These are phyloP conservation scores for Nannoperca australis DNA, from an alignment of 2,797 vertebrate species.

Conservation along the genomic window DNA sequence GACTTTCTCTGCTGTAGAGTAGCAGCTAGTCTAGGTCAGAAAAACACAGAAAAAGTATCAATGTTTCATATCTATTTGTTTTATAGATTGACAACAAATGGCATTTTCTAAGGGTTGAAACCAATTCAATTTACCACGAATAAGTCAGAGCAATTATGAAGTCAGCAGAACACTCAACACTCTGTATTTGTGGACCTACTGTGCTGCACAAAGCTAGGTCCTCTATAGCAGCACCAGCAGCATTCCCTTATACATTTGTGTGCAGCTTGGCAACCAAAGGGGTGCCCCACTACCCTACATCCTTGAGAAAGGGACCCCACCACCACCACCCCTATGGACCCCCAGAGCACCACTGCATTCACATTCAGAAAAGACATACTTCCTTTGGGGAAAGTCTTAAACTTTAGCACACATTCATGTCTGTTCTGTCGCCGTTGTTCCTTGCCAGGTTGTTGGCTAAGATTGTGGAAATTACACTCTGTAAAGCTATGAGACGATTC, in stretches of 20 bases:
- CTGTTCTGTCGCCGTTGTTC: slow-evolving; percentile 14
- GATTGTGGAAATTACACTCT: slow-evolving; percentile 43
- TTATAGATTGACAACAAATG: background rate
- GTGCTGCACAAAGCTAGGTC: slow-evolving; percentile 25
- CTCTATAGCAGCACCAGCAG: slow-evolving; percentile 63
- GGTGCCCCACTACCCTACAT: slow-evolving; percentile 84
- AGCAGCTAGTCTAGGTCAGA: background rate
- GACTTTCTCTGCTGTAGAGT: background rate
- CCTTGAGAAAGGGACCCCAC: slow-evolving; percentile 61
- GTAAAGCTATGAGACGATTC: slow-evolving; percentile 16
- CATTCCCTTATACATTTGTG: slow-evolving; percentile 75
- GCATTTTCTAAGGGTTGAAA: background rate
- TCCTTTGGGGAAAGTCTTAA: slow-evolving; percentile 48
- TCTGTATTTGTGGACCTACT: slow-evolving; percentile 28
- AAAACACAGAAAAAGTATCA: background rate
- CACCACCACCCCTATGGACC: slow-evolving; percentile 5
- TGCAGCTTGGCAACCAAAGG: slow-evolving; percentile 82
- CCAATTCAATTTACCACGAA: slow-evolving; percentile 31
- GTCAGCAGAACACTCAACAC: slow-evolving; percentile 13
- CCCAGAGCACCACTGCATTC: slow-evolving; percentile 56
- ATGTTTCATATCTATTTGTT: background rate
- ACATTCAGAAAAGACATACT: slow-evolving; percentile 33
- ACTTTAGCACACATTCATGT: slow-evolving; percentile 37
- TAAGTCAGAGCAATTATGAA: slow-evolving; percentile 36
- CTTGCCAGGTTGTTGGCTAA: slow-evolving; percentile 39